Evolutionary conservation across 1,140 invertebrate genomes (phyloP), one percentile per base, ranked within the genome.

Genomic region (Pseudomyrmex cubaensis): DNA sequence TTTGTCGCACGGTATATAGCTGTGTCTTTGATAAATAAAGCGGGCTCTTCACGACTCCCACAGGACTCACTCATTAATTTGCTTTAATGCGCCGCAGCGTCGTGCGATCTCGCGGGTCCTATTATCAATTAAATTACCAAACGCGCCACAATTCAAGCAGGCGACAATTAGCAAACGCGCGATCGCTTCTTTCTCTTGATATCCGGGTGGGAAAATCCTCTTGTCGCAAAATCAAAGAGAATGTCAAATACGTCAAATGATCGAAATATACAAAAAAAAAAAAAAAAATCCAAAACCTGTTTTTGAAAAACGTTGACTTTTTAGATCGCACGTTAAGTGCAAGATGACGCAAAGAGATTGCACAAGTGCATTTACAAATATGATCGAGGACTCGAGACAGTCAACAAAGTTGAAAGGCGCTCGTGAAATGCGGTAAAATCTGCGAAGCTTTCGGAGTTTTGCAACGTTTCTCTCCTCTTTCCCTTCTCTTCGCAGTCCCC

Each of bases 51-150:
- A 72, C 56, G 74, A 2, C 54, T 72, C 89, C 72, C 83, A 1
- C n/a, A 20, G 85, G 89, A 83, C 82, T 87, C 89, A 85, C 89
- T 89, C 73, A 75, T 90, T 90, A 86, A 90, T 90, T 87, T 90
- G 54, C 74, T 82, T 75, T 90, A 90, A 90, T 89, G 85, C 69
- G 77, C 80, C 62, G 17, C 64, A 67, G 67, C 69, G 61, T 77
- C n/a, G 20, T 13, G 44, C 46, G 57, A 67, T 83, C 70, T 59
- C 73, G 13, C 48, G 50, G 63, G 85, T 61, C 66, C 74, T 88
- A 74, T 87, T 87, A 85, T 76, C 87, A 85, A 90, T 90, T 90
- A 87, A 87, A 89, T 90, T 89, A 84, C 56, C 9, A 66, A 85
- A 89, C 50, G 56, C 44, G 25, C 72, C 52, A 50, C 57, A 72